Percentiles rank a stretch among this genome's conserved stretches.
Conservation (phyloP, 1,140 invertebrate genomes). For the Scaptomyza hsui region DNA sequence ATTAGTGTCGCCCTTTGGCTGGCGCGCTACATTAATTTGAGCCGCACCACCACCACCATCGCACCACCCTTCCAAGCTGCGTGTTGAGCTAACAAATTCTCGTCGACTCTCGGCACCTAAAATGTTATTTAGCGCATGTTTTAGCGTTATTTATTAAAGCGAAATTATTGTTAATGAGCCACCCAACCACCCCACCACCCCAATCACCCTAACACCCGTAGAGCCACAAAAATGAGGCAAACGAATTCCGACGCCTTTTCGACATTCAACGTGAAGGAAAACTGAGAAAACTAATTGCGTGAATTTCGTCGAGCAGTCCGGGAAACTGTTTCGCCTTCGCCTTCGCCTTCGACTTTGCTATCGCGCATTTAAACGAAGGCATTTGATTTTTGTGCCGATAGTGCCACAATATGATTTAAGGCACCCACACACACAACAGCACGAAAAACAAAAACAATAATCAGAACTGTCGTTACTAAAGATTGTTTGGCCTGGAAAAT, state of each 20-base stretch:
- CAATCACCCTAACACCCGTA: too few species aligned
- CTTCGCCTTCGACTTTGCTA: too few species aligned
- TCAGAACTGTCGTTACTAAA: constrained; percentile 55
- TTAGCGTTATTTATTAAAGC: constrained; percentile 82
- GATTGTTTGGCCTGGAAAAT: constrained; percentile 25
- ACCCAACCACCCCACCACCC: background rate
- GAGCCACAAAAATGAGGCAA: constrained; percentile 12
- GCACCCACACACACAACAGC: constrained; percentile 18
- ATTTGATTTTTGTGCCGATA: constrained; percentile 81
- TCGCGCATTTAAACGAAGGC: constrained; percentile 81
- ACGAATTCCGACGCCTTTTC: constrained; percentile 73
- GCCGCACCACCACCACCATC: constrained; percentile 33
- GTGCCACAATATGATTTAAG: constrained; percentile 78
- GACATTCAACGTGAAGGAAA: constrained; percentile 51
- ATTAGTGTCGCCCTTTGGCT: constrained; percentile 73
- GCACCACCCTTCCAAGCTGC: constrained; percentile 10
- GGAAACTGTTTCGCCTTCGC: constrained; percentile 50
- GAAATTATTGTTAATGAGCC: constrained; percentile 81
- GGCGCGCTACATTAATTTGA: constrained; percentile 77
- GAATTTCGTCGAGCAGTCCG: constrained; percentile 56
- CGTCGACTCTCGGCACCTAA: constrained; percentile 56
- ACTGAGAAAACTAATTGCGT: constrained; percentile 65
- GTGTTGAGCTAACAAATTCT: constrained; percentile 55
- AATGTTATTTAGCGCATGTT: constrained; percentile 82
- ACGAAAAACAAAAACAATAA: constrained; percentile 62